Evolutionary conservation across 2,888 invertebrate genomes (phyloP), one percentile per base, ranked within the genome.

Genomic region (Physocephala rufipes): DNA sequence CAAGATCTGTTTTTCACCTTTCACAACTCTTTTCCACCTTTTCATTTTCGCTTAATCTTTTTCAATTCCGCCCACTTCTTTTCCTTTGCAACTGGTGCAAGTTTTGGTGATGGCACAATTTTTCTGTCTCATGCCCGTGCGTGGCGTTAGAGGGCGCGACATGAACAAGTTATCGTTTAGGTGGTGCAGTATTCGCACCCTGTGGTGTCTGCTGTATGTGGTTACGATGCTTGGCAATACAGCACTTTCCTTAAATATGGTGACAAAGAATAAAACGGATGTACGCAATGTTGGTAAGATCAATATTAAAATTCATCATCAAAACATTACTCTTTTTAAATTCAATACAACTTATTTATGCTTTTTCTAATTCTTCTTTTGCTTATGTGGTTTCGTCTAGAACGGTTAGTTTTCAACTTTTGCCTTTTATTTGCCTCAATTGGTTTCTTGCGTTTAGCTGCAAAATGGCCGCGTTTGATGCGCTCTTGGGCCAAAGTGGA

Each of bases 381-480:
- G 3, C 28, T 12, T 36, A 7, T 36, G 5, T 36, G 4, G 19
- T 49, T 62, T 47, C 58, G 45, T 67, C 4, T 74, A 85, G 86
- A 85, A 51, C 84, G 85, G 1, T 76, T 85, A 30, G 79, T 86
- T 36, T 86, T 86, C 72, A 82, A 83, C 58, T 74, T 77, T 26
- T 79, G 81, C 55, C 82, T 82, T 67, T 69, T 82, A 19, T 67
- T 80, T 66, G 81, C 80, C 1, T 76, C 81, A 21, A 71, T 78
- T 64, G 77, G 75, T 1, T 89, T 90, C 75, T 79, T 89, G 53
- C 84, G 79, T 1, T 70, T 86, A 76, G 84, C 85, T 1, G 71
- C 69, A 3, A 77, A 79, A 21, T 85, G 86, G 85, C 85, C 84
- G 0, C 28, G 70, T 2, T 64, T 85, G 16, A 85, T 85, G 86